A percentile compares a stretch with the other conserved stretches of the same genome.
Evolutionary conservation across 2,113 vertebrate genomes (phyloP).

Genomic region (Nicator chloris): DNA sequence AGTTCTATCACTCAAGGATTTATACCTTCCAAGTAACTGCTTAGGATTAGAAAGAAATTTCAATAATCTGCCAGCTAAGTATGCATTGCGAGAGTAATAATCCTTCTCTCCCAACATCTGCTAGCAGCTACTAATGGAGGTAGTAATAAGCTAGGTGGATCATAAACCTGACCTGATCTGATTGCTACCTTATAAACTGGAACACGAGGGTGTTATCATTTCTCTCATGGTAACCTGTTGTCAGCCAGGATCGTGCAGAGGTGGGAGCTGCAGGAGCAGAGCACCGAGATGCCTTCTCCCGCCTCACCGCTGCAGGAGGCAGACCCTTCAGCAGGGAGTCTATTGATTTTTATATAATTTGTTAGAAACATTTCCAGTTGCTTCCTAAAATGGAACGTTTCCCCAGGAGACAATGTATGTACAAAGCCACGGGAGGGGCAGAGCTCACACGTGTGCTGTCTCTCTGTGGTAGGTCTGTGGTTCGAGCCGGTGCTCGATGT

Average conservation of each 20-base stretch:
- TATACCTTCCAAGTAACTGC: constrained; percentile 48
- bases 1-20: constrained; percentile 43
- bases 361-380: not conserved
- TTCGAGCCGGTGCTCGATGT: not conserved
- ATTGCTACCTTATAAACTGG: constrained; percentile 22
- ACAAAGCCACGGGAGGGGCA: not conserved
- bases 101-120: constrained; percentile 46
- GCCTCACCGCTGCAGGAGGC: not conserved
- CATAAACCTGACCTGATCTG: constrained; percentile 47
- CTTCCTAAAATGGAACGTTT: not conserved
- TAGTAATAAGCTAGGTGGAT: constrained; percentile 56
- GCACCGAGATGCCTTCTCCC: not conserved
- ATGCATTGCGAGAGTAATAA: constrained; percentile 50
- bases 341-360: not conserved
- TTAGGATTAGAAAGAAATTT: constrained; percentile 58
- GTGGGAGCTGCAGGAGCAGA: not conserved
- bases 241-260: fast-evolving
- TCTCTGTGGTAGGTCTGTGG: not conserved
- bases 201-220: not conserved
- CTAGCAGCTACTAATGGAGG: constrained; percentile 53
- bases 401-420: not conserved
- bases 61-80: constrained; percentile 48
- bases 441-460: not conserved
- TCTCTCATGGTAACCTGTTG: not conserved
- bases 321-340: not conserved